Conservation (phyloP, 2,113 vertebrate species). For the Morphnarchus princeps region DNA sequence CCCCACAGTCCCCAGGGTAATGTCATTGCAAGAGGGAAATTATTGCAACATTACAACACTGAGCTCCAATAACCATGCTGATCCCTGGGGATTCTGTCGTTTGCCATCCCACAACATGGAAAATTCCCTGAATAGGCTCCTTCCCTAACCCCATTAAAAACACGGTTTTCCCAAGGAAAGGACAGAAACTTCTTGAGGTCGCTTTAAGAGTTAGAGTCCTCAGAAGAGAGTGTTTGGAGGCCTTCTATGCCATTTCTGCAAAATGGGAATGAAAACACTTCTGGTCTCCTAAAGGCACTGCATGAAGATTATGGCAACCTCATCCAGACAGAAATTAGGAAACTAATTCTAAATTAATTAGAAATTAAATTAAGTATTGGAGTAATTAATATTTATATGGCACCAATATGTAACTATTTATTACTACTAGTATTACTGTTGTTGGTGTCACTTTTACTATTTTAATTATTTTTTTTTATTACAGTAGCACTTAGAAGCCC, state of each 20-base stretch:
- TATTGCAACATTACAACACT: neutral
- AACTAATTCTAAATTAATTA: constrained; percentile 58
- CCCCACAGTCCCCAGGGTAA: neutral
- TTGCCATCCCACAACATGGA: neutral
- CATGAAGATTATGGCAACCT: neutral
- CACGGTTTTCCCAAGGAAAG: neutral
- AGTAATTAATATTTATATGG: constrained; percentile 40
- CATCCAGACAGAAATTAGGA: constrained; percentile 8
- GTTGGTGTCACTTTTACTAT: neutral
- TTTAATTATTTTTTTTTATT: neutral
- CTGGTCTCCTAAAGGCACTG: neutral
- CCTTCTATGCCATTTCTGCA: neutral
- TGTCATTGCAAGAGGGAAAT: neutral
- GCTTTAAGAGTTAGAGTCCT: neutral
- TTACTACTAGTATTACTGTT: neutral
- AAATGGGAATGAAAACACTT: neutral
- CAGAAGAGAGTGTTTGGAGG: neutral
- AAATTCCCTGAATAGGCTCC: neutral
- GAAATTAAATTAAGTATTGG: constrained; percentile 34
- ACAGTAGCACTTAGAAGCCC: neutral
- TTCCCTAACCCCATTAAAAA: neutral
- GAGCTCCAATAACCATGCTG: neutral
- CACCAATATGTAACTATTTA: constrained; percentile 12
- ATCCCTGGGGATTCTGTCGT: neutral
- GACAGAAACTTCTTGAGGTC: neutral